Base-by-base conservation (phyloP, 2,113 vertebrate genomes). In the Eupsittula cactorum region DNA sequence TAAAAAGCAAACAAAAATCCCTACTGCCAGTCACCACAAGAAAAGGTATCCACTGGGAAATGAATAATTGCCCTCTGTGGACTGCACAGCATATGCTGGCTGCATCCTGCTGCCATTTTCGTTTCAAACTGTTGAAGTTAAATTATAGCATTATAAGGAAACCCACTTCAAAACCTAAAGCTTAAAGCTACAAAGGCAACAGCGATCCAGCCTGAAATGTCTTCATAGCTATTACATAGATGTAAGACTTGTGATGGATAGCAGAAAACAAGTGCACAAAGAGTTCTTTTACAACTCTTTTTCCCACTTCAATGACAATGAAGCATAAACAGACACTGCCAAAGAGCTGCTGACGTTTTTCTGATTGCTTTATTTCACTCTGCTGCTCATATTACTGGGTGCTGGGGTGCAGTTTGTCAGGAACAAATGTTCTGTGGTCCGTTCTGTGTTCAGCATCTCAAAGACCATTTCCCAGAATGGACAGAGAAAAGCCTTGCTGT, bases 11-110 rank as follows among this genome's bases (percentile, higher is more conserved):
- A 83, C 68, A 87, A 62, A 77, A 37, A 16, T 35, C 8, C 47
- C 46, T 74, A 47, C 73, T 96, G 77, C 91, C 92, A 87, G 50
- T 80, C 84, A 79, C 81, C 81, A 33, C 6, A 68, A 92, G 91
- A 28, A 87, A 92, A 91, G 42, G 24, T 88, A 23, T 79, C 90
- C 91, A 47, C 59, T 88, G 92, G 91, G 91, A 91, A 92, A 95
- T 96, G 29, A 94, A 42, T 81, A 81, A 78, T 90, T 94, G 87
- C 82, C 89, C 93, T 91, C 96, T 62, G 65, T 77, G 94, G 84
- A 55, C 70, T 86, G 41, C 42, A 4, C 20, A 97, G 87, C 91
- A 86, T 62, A 81, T 96, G 92, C 86, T 93, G 74, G 57, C 87
- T 90, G 90, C 69, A 50, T 71, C 78, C 88, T 88, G 86, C 75